Percentiles rank a stretch among this genome's conserved stretches.
phyloP scores from a whole-genome alignment of 64 coral and sea anemone genomes.

The Montipora cactus region DNA sequence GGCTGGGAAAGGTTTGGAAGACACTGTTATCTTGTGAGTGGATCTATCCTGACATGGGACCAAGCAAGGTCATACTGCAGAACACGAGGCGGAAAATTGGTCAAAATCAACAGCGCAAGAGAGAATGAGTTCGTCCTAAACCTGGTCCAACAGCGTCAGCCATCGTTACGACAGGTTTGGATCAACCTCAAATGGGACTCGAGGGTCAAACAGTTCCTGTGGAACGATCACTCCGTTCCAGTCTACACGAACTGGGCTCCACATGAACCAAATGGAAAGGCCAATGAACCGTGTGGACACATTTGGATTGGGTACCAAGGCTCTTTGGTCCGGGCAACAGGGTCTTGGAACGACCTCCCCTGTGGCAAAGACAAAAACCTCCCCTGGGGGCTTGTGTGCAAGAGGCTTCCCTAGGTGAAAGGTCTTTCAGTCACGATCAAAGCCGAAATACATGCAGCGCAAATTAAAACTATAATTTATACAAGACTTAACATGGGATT shows the following conservation, averaged over 20 bases:
- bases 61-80: not conserved
- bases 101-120: constrained; percentile 13
- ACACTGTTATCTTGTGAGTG: not conserved
- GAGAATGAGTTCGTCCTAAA: constrained; percentile 19
- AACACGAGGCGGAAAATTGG: not conserved
- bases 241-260: constrained; percentile 11
- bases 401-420: not conserved
- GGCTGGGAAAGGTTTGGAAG: not conserved
- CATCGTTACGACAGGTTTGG: not conserved
- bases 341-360: not conserved
- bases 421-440: not conserved
- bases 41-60: not conserved
- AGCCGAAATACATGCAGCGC: not conserved
- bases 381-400: not conserved
- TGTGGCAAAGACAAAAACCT: not conserved
- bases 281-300: not conserved
- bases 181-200: not conserved
- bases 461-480: not conserved
- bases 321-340: not conserved
- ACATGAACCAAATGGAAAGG: not conserved
- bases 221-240: not conserved
- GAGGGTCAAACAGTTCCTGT: not conserved
- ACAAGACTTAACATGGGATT: too few relatives aligned
- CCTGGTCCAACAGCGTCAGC: not conserved
- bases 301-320: not conserved